These are phyloP conservation scores for Schrankia costaestrigalis DNA, from an alignment of 2,888 invertebrate genomes.

Conservation along the genomic window DNA sequence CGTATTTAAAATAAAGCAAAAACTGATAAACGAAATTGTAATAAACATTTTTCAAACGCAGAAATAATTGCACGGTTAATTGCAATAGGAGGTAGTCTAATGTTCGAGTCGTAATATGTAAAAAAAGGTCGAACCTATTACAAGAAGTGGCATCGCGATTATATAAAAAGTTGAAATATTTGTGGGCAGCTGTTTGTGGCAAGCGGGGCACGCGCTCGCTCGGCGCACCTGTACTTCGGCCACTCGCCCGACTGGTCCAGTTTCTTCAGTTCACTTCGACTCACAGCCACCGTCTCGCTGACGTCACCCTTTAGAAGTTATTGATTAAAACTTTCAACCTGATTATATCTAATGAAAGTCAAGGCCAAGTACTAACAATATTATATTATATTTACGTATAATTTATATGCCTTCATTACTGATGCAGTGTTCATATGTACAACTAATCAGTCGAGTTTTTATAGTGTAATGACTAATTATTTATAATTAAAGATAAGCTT, in stretches of 20 bases:
- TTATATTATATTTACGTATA: too few species aligned
- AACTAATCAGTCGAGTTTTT: too few species aligned
- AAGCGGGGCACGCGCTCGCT: slow-evolving; percentile 36
- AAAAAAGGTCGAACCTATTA: background rate
- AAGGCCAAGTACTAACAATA: slow-evolving; percentile 32
- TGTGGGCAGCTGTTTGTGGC: slow-evolving; percentile 28
- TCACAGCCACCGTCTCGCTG: slow-evolving; percentile 10
- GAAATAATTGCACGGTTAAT: too few species aligned
- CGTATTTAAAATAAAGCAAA: too few species aligned
- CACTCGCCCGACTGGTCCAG: slow-evolving; percentile 39
- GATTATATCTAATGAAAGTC: slow-evolving; percentile 34
- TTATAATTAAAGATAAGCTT: too few species aligned
- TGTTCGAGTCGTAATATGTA: too few species aligned
- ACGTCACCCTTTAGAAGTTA: slow-evolving; percentile 32
- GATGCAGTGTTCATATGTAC: too few species aligned
- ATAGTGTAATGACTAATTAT: too few species aligned
- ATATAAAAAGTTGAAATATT: slow-evolving; percentile 36
- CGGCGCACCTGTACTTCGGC: slow-evolving; percentile 47
- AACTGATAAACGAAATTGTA: too few species aligned
- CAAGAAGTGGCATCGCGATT: slow-evolving; percentile 11
- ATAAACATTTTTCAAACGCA: too few species aligned
- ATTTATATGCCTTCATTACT: too few species aligned
- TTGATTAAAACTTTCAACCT: slow-evolving; percentile 28
- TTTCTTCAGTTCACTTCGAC: slow-evolving; percentile 26
- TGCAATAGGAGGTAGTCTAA: too few species aligned